Evolutionary conservation across 2,888 invertebrate genomes (phyloP).

Genomic region (Heliconius ismenius): DNA sequence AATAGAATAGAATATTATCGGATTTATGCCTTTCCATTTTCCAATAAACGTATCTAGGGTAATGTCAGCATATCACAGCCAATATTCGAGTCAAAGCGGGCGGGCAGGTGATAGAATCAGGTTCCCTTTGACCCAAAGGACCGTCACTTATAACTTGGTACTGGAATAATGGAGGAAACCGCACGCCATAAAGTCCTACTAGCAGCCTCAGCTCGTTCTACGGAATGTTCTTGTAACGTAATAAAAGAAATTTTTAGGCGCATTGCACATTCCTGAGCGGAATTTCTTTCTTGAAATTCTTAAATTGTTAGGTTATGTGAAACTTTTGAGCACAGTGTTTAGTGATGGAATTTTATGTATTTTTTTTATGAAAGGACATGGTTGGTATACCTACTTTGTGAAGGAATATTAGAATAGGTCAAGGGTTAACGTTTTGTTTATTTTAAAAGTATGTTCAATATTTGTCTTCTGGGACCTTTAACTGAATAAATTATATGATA

Average conservation of each 20-base stretch:
- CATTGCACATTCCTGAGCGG: constrained; percentile 34
- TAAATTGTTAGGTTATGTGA: constrained; percentile 32
- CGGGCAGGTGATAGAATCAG: constrained; percentile 71
- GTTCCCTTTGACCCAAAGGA: constrained; percentile 58
- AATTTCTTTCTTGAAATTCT: constrained; percentile 39
- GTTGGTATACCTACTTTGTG: not conserved
- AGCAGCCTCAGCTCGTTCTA: constrained; percentile 13
- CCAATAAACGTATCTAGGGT: constrained; percentile 35
- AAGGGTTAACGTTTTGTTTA: not conserved
- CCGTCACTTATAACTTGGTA: constrained; percentile 69
- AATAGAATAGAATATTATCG: constrained; percentile 13
- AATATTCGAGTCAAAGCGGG: constrained; percentile 55
- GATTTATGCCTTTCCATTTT: constrained; percentile 30
- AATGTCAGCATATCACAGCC: constrained; percentile 32
- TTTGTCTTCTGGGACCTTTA: not conserved
- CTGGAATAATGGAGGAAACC: constrained; percentile 69
- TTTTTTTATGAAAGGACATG: not conserved
- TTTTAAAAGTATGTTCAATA: not conserved
- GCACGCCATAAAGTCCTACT: constrained; percentile 50
- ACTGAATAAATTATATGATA: not conserved
- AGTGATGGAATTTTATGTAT: constrained; percentile 25
- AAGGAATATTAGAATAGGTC: not conserved
- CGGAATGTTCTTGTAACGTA: constrained; percentile 31
- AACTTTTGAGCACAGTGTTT: constrained; percentile 31
- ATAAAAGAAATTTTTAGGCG: constrained; percentile 40